Evolutionary conservation across 2,888 invertebrate species (phyloP).

Genomic region (Pimpla rufipes): DNA sequence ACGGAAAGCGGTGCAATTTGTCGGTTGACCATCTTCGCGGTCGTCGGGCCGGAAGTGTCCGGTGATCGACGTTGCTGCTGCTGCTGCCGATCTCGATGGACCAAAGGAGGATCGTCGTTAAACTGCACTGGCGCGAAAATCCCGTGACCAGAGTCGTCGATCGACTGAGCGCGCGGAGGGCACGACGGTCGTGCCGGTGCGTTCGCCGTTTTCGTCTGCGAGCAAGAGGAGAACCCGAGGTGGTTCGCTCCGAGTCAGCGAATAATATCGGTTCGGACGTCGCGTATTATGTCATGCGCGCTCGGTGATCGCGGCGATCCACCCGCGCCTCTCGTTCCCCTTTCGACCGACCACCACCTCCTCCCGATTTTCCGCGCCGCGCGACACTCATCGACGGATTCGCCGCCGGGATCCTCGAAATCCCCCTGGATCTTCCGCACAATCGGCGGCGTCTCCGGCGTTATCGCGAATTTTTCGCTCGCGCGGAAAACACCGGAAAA

Average conservation of each 20-base stretch:
- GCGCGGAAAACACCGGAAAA: not conserved
- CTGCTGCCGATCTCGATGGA: conserved; percentile 13
- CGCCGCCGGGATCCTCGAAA: not conserved
- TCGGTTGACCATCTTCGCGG: conserved; percentile 51
- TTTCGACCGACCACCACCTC: not conserved
- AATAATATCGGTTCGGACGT: conserved; percentile 56
- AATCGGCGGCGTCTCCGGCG: too few relatives aligned
- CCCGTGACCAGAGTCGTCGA: conserved; percentile 9
- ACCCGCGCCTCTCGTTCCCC: conserved; percentile 35
- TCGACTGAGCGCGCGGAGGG: not conserved
- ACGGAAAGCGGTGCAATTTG: conserved; percentile 41
- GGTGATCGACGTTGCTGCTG: not conserved
- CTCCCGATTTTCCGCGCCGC: not conserved
- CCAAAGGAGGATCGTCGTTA: not conserved
- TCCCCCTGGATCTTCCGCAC: not conserved
- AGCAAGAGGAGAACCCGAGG: conserved; percentile 49
- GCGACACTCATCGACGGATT: conserved; percentile 1
- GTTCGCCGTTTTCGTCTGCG: conserved; percentile 62
- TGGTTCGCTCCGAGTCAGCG: conserved; percentile 40
- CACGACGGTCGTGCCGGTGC: conserved; percentile 56
- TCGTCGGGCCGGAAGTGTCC: not conserved
- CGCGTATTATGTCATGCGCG: conserved; percentile 64
- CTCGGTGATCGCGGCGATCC: conserved; percentile 35
- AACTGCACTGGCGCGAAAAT: not conserved
- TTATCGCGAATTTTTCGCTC: not conserved